These are phyloP conservation scores for Liodrosophila aerea DNA, from an alignment of 2,888 invertebrate species.

Conservation along the genomic window DNA sequence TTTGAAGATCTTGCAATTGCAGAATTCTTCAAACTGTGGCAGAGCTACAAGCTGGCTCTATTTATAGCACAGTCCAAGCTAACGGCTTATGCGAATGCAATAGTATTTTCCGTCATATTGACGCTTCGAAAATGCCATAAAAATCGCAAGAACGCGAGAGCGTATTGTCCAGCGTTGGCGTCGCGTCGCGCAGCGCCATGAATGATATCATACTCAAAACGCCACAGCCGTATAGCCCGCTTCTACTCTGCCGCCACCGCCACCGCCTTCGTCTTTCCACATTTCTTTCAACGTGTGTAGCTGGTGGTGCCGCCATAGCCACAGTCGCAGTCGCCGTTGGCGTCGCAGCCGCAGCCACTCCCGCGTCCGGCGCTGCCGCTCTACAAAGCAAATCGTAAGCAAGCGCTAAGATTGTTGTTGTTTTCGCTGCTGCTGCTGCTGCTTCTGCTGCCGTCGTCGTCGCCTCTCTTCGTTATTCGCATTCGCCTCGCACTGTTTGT, in stretches of 20 bases:
- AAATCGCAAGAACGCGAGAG: conserved; percentile 25
- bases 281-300: conserved; percentile 17
- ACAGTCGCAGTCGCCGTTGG: conserved; percentile 11
- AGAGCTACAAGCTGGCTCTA: conserved; percentile 10
- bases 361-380: conserved; percentile 32
- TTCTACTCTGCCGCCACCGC: conserved; percentile 3
- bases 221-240: too few relatives aligned
- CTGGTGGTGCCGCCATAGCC: conserved; percentile 27
- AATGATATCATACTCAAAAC: conserved; percentile 67
- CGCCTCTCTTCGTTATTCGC: conserved; percentile 44
- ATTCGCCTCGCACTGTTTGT: conserved; percentile 49
- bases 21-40: conserved; percentile 3
- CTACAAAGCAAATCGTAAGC: conserved; percentile 56
- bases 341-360: conserved; percentile 28
- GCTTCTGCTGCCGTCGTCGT: conserved; percentile 1
- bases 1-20: conserved; percentile 2
- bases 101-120: conserved; percentile 43
- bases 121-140: conserved; percentile 40
- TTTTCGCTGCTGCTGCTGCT: conserved; percentile 13
- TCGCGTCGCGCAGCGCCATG: conserved; percentile 47
- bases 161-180: conserved; percentile 28
- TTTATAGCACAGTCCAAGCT: conserved; percentile 28
- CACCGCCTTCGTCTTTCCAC: background rate
- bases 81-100: conserved; percentile 45
- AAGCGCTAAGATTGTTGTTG: conserved; percentile 59